phyloP scores from a whole-genome alignment of 2,113 vertebrate genomes.

The Rhombomys opimus region DNA sequence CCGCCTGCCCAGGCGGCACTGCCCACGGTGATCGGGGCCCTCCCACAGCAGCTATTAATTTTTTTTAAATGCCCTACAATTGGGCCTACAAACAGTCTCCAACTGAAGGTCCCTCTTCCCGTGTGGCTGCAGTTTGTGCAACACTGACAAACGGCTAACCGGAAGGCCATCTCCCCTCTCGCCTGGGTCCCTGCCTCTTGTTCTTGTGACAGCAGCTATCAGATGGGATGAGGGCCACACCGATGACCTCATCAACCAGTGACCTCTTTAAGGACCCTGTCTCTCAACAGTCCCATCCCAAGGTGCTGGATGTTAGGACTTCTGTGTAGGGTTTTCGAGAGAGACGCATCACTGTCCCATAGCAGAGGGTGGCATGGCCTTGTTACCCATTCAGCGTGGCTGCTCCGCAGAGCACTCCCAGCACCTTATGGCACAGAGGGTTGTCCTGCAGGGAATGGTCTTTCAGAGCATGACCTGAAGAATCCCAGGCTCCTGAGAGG shows the following conservation, averaged over 20 bases:
- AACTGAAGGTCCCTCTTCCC: not conserved
- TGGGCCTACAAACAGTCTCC: no score
- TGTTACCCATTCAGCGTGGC: accelerated
- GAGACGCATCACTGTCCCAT: not conserved
- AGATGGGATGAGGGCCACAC: not conserved
- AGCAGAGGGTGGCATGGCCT: accelerated
- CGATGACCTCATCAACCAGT: not conserved
- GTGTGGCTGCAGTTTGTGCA: not conserved
- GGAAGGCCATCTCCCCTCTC: accelerated
- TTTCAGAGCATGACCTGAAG: accelerated
- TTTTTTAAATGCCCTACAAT: not conserved
- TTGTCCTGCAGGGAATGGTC: accelerated
- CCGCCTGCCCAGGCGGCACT: not conserved
- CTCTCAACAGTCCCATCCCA: not conserved
- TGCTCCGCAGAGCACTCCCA: no score
- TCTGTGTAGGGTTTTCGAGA: not conserved
- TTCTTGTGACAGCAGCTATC: not conserved
- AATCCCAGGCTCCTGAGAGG: accelerated
- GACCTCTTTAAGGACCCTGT: not conserved
- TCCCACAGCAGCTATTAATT: not conserved
- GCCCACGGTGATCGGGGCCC: not conserved
- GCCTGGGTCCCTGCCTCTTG: not conserved
- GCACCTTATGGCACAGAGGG: accelerated
- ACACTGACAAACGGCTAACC: not conserved
- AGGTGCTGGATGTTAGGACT: not conserved